Conservation (phyloP, 1,140 invertebrate species). For the Drosophila ohnishii region DNA sequence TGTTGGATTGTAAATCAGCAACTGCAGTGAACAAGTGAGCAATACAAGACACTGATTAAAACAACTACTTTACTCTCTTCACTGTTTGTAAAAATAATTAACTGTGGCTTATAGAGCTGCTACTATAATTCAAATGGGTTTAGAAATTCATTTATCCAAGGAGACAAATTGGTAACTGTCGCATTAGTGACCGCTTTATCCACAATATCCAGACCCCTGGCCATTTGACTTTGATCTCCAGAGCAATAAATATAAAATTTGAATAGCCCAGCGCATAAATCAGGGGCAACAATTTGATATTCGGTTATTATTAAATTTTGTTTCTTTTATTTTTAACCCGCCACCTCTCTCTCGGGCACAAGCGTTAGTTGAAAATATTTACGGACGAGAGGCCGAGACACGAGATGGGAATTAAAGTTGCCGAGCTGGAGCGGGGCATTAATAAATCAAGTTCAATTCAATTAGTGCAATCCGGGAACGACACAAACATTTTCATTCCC, state of each 20-base stretch:
- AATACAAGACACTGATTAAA: background rate
- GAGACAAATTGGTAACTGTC: constrained; percentile 14
- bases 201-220: constrained; percentile 8
- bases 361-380: constrained; percentile 44
- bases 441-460: constrained; percentile 81
- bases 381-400: constrained; percentile 20
- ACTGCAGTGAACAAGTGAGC: too few relatives aligned
- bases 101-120: background rate
- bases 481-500: constrained; percentile 54
- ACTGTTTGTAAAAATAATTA: background rate
- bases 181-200: constrained; percentile 39
- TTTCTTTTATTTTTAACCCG: constrained; percentile 26
- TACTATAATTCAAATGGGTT: background rate
- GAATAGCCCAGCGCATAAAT: constrained; percentile 50
- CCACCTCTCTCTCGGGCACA: constrained; percentile 4
- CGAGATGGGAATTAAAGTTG: constrained; percentile 66
- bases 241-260: constrained; percentile 49
- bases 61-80: background rate
- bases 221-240: constrained; percentile 35
- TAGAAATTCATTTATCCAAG: constrained; percentile 3
- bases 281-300: constrained; percentile 48
- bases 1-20: too few relatives aligned
- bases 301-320: constrained; percentile 36
- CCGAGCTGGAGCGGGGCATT: constrained; percentile 40
- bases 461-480: constrained; percentile 63